phyloP scores from a whole-genome alignment of 2,113 vertebrate genomes.

The Hypocryptadius cinnamomeus region DNA sequence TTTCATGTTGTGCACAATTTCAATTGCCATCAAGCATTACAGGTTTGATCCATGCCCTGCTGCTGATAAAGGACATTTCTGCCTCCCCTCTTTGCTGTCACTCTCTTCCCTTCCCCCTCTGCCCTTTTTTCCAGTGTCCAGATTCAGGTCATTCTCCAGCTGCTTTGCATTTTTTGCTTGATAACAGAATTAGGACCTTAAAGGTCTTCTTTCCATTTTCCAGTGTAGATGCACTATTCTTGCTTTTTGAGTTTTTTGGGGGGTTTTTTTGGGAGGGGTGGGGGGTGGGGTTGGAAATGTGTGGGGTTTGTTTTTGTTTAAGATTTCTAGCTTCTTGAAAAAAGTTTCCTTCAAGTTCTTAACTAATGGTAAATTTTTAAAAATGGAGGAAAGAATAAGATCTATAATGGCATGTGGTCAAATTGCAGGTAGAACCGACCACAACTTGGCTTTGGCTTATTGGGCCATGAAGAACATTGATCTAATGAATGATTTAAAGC shows the following conservation, averaged over 20 bases:
- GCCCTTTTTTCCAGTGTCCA: neutral
- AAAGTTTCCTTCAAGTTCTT: neutral
- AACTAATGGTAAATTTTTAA: neutral
- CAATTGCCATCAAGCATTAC: neutral
- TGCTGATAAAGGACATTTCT: neutral
- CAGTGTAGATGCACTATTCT: neutral
- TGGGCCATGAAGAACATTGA: neutral
- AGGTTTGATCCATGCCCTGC: neutral
- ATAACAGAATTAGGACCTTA: neutral
- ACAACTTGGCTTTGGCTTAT: neutral
- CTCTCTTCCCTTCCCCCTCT: neutral
- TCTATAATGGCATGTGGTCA: neutral
- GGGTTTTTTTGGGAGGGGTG: neutral
- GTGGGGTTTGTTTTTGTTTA: fast-evolving
- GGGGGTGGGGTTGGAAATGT: fast-evolving
- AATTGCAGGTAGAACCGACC: neutral
- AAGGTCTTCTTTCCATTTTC: neutral
- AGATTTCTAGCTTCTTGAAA: neutral
- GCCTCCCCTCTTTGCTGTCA: neutral
- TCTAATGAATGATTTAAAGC: neutral
- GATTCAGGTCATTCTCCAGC: neutral
- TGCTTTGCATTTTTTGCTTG: neutral
- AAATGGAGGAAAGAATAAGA: neutral
- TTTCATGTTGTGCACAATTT: neutral
- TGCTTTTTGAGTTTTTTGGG: neutral